phyloP scores from a whole-genome alignment of 2,888 invertebrate species.

The Escarpia spicata region DNA sequence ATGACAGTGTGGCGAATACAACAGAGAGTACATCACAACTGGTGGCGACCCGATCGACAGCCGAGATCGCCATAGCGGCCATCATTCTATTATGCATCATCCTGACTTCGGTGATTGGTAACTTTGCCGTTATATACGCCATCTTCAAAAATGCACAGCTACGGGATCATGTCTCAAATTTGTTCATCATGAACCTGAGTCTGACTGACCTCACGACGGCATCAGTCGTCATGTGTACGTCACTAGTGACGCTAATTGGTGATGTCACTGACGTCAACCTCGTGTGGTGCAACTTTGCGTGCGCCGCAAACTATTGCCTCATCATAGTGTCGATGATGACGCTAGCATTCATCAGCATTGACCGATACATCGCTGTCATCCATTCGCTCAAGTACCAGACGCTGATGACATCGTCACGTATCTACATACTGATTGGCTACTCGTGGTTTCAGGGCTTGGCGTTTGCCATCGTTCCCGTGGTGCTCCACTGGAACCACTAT shows the following conservation, averaged over 20 bases:
- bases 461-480: slow-evolving; percentile 53
- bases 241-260: slow-evolving; percentile 44
- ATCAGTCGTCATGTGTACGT: slow-evolving; percentile 52
- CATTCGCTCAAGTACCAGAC: slow-evolving; percentile 53
- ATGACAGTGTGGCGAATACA: not conserved
- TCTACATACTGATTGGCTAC: slow-evolving; percentile 46
- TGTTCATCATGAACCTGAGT: slow-evolving; percentile 58
- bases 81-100: slow-evolving; percentile 45
- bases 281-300: slow-evolving; percentile 55
- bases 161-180: slow-evolving; percentile 50
- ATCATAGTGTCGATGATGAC: slow-evolving; percentile 64
- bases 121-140: slow-evolving; percentile 53
- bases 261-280: slow-evolving; percentile 40
- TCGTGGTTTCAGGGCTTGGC: slow-evolving; percentile 58
- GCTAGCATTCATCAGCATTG: slow-evolving; percentile 60
- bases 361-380: slow-evolving; percentile 57
- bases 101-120: slow-evolving; percentile 31
- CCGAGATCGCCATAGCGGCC: slow-evolving; percentile 40
- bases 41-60: not conserved
- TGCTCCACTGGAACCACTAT: slow-evolving; percentile 56
- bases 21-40: not conserved
- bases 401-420: slow-evolving; percentile 43
- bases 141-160: slow-evolving; percentile 43
- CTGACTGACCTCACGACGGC: slow-evolving; percentile 54
- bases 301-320: slow-evolving; percentile 61